Evolutionary conservation across 2,797 vertebrate species (phyloP).

Genomic region (Spondyliosoma cantharus): DNA sequence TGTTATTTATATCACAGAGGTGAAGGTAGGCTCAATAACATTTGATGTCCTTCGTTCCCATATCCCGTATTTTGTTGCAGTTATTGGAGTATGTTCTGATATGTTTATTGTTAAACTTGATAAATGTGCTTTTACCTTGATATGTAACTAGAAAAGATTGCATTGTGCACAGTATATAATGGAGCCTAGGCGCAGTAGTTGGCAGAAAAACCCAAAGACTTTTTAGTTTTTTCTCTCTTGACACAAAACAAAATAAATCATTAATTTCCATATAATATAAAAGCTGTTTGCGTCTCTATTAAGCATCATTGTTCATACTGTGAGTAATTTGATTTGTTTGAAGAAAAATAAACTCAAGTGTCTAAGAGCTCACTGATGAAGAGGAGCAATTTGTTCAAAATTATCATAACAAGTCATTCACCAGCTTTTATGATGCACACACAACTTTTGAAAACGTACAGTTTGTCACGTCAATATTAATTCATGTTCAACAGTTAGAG

Average conservation of each 20-base stretch:
- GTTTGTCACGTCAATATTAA: not conserved
- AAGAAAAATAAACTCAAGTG: not conserved
- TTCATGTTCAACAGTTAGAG: not conserved
- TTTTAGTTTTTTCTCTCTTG: constrained; percentile 17
- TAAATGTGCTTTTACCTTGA: constrained; percentile 35
- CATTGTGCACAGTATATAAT: constrained; percentile 32
- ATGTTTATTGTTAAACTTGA: too few species aligned
- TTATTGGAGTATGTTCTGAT: constrained; percentile 48
- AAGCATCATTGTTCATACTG: not conserved
- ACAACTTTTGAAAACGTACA: too few species aligned
- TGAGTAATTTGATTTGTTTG: not conserved
- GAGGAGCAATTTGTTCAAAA: not conserved
- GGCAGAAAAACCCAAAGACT: constrained; percentile 10
- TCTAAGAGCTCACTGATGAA: not conserved
- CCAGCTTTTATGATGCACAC: not conserved
- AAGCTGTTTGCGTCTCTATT: not conserved
- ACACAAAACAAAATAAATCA: constrained; percentile 7
- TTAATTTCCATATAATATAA: not conserved
- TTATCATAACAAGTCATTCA: not conserved
- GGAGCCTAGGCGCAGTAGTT: constrained; percentile 51
- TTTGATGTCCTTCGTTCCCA: constrained; percentile 26
- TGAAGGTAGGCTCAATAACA: constrained; percentile 33
- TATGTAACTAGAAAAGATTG: constrained; percentile 53
- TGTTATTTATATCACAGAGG: constrained; percentile 40
- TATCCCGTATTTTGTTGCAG: constrained; percentile 36